Evolutionary conservation across 1,140 invertebrate genomes (phyloP).

Genomic region (Ephestia elutella): DNA sequence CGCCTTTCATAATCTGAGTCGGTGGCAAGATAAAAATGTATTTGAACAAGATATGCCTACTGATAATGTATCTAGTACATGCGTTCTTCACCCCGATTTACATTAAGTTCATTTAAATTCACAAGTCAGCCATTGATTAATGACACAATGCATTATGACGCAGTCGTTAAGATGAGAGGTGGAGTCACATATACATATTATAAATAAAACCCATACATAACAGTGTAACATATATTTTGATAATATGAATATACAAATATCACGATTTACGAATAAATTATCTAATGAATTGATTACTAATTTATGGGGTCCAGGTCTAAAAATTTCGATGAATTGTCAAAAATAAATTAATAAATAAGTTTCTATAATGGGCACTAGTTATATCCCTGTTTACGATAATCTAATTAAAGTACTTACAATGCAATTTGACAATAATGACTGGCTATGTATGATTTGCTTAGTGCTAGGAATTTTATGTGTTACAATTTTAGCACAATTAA

Average conservation of each 20-base stretch:
- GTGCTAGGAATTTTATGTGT: conserved; percentile 19
- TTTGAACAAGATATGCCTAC: conserved; percentile 49
- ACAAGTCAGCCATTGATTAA: conserved; percentile 5
- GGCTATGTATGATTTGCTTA: conserved; percentile 15
- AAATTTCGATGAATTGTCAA: not conserved
- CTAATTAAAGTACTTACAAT: not conserved
- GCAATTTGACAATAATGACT: conserved; percentile 6
- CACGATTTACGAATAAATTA: conserved; percentile 46
- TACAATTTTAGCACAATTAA: conserved; percentile 13
- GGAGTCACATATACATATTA: conserved; percentile 32
- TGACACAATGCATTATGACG: not conserved
- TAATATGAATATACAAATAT: conserved; percentile 68
- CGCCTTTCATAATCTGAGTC: conserved; percentile 35
- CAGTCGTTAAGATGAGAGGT: conserved; percentile 18
- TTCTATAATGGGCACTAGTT: conserved; percentile 18
- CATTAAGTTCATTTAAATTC: conserved; percentile 10
- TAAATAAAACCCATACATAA: conserved; percentile 69
- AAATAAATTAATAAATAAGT: not conserved
- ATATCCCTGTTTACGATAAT: conserved; percentile 21
- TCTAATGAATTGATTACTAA: conserved; percentile 16
- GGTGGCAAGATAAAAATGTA: conserved; percentile 42
- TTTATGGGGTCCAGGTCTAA: conserved; percentile 16
- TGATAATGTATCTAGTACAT: conserved; percentile 47
- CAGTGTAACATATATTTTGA: conserved; percentile 71
- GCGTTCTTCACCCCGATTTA: conserved; percentile 14